Evolutionary conservation across 2,888 invertebrate genomes (phyloP), one percentile per base, ranked within the genome.

Genomic region (Callyntrura sp.): DNA sequence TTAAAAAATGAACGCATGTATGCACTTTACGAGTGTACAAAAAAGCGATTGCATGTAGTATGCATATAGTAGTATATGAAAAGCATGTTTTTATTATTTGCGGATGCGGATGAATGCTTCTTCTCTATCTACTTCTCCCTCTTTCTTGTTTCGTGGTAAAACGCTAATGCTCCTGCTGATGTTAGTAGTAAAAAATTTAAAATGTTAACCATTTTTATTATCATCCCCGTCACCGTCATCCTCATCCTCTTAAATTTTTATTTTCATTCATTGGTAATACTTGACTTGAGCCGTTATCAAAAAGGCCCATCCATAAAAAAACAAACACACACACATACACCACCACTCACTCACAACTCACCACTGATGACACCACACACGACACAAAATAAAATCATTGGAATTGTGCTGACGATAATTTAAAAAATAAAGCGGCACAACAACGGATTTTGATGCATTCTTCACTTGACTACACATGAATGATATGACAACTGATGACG

Each of bases 61-160:
- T 20, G 25, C n/a, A 11, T 62, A 25, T 25, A n/a, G 17, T 68
- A n/a, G 68, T 14, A 48, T 8, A 48, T 48, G 17, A 8, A 57
- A 43, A 23, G 35, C 20, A 51, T 35, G 17, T 45, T 68, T 23
- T 68, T 83, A 25, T 65, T 65, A 62, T 79, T 86, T 86, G 86
- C 86, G 86, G 85, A 85, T 85, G 85, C 73, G 85, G 86, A 86
- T 86, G 86, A 86, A 78, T 65, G 86, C 78, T 28, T 55, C 78
- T 68, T 73, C 9, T n/a, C n/a, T n/a, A n/a, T n/a, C n/a, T n/a
- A n/a, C n/a, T n/a, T n/a, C n/a, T n/a, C n/a, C n/a, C n/a, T n/a
- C n/a, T n/a, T n/a, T 20, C 65, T 65, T 45, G 11, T 20, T 86
- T 79, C 78, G 79, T 79, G 86, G 68, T 76, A 79, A 35, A 51